These are phyloP conservation scores for Spinus pinus DNA, from an alignment of 2,797 vertebrate species.

Conservation along the genomic window DNA sequence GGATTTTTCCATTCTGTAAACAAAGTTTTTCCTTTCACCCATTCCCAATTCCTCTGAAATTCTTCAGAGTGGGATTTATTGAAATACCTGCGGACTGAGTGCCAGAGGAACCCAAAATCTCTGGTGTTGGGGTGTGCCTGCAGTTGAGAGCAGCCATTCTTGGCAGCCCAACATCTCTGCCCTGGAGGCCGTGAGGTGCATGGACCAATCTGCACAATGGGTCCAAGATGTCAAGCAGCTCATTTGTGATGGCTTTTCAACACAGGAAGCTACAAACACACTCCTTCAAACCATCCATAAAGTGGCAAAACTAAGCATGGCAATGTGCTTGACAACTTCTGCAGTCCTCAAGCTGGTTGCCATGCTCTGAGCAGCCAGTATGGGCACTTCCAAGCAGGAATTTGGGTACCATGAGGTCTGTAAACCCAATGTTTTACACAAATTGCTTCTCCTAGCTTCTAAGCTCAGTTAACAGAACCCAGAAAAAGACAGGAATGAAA, in stretches of 20 bases:
- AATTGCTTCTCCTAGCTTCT: not conserved
- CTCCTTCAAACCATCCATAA: not conserved
- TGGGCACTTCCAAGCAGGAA: not conserved
- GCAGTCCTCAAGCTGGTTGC: not conserved
- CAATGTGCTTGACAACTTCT: not conserved
- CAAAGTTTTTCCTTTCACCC: not conserved
- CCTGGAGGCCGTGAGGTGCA: not conserved
- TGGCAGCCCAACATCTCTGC: not conserved
- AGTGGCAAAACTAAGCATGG: not conserved
- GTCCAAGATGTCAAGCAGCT: not conserved
- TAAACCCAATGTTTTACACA: not conserved
- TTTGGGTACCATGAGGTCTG: not conserved
- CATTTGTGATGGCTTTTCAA: not conserved
- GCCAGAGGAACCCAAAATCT: not conserved
- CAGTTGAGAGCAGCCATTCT: not conserved
- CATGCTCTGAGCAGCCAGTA: not conserved
- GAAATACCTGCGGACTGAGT: not conserved
- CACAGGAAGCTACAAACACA: not conserved
- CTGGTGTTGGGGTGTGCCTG: not conserved
- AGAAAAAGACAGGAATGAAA: not conserved
- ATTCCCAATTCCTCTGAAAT: not conserved
- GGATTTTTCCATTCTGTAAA: slow-evolving; percentile 30
- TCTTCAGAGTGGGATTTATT: not conserved
- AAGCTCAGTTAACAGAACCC: not conserved
- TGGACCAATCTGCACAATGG: not conserved